Evolutionary conservation across 2,888 invertebrate genomes (phyloP).

Genomic region (Dendrolimus pini): DNA sequence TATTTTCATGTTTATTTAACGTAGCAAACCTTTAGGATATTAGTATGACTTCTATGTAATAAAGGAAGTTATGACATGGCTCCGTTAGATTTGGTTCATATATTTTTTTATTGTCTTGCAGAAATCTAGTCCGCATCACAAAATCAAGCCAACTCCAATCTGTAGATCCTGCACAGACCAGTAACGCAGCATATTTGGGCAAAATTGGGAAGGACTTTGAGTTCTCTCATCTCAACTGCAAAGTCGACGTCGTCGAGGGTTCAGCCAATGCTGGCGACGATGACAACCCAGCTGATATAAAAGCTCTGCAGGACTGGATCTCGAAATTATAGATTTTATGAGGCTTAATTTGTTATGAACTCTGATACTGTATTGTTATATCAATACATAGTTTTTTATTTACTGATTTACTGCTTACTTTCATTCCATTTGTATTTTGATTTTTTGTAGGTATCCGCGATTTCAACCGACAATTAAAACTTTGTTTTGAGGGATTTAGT

Average conservation of each 20-base stretch:
- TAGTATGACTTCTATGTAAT: no score
- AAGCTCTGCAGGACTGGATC: conserved; percentile 84
- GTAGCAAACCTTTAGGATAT: no score
- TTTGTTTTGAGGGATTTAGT: no score
- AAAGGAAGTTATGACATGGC: no score
- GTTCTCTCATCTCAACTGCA: conserved; percentile 83
- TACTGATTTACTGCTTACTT: no score
- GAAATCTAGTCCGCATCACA: conserved; percentile 90
- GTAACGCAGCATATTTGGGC: conserved; percentile 81
- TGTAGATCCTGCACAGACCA: conserved; percentile 79
- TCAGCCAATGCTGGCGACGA: conserved; percentile 75
- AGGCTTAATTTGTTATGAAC: no score
- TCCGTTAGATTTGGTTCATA: no score
- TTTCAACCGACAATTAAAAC: no score
- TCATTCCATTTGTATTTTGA: no score
- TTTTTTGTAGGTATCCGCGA: no score
- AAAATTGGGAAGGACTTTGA: conserved; percentile 89
- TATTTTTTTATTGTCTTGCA: conserved; percentile 40
- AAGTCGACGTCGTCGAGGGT: conserved; percentile 83
- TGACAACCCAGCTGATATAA: conserved; percentile 79
- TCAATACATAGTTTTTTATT: neutral
- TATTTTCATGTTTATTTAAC: no score
- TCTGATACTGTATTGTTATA: no score
- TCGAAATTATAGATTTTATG: conserved; percentile 59
- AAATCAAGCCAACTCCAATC: conserved; percentile 88